These are phyloP conservation scores for Anniella stebbinsi DNA, from an alignment of 2,797 vertebrate species.

Conservation along the genomic window DNA sequence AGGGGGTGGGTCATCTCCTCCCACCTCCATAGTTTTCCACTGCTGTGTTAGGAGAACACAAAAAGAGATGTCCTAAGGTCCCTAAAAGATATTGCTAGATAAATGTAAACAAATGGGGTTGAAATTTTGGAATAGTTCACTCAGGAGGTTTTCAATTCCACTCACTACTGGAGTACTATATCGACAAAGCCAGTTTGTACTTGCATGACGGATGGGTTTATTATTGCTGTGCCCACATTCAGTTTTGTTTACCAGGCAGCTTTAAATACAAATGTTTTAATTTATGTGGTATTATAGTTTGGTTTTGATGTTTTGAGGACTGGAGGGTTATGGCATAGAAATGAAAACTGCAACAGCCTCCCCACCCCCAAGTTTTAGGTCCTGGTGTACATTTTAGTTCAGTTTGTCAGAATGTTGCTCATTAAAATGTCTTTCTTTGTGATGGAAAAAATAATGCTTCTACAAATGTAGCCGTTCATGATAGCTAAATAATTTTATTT, in stretches of 20 bases:
- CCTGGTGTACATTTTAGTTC: neutral
- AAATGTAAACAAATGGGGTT: neutral
- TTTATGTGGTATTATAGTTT: constrained; percentile 7
- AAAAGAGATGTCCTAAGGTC: neutral
- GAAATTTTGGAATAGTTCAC: neutral
- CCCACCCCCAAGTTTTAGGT: neutral
- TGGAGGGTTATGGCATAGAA: constrained; percentile 19
- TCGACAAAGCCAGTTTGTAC: constrained; percentile 13
- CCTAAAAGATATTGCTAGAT: neutral
- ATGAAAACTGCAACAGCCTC: constrained; percentile 6
- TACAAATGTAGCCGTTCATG: neutral
- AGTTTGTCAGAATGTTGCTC: neutral
- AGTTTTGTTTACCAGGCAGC: neutral
- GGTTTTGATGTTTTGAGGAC: constrained; percentile 22
- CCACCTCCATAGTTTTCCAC: too few relatives aligned
- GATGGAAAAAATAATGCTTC: neutral
- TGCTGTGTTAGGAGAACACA: neutral
- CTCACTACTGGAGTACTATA: constrained; percentile 12
- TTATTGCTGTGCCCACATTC: neutral
- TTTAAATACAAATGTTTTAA: constrained; percentile 20
- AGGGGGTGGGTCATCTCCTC: too few relatives aligned
- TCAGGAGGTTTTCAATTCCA: neutral
- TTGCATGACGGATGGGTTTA: constrained; percentile 14
- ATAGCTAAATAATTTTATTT: constrained; percentile 4
- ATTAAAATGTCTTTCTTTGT: neutral